Base-by-base conservation (phyloP, 2,888 invertebrate genomes). In the Drosophila seclusa region DNA sequence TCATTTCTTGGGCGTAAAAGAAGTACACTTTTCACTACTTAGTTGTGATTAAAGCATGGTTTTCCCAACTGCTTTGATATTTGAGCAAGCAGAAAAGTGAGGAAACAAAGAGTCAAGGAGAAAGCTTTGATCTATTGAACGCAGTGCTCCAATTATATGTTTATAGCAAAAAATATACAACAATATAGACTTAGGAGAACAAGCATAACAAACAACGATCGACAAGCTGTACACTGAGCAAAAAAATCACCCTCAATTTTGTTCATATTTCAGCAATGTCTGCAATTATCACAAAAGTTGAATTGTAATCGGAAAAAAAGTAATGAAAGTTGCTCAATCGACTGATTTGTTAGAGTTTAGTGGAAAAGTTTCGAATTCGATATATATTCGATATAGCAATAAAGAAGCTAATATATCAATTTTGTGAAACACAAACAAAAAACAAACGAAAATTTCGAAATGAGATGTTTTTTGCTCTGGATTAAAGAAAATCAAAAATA, bases 111-210 rank as follows among this genome's bases (percentile, higher is more conserved):
- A 24, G 5, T 21, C 21, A 16, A 53, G 34, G 32, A 4, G 32
- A 10, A 36, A 36, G 24, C 24, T 36, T 11, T 27, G 24, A 24
- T 54, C 24, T 21, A 24, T 36, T 36, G 53, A 54, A 18, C 21
- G 24, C 24, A 18, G 49, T 70, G 60, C 49, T 50, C 70, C 54
- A 61, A 31, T 62, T 54, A 24, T 45, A 16, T 16, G 45, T 24
- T 8, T 16, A 24, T 45, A 45, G 24, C 4, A 45, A 45, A 24
- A 24, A 32, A 11, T n/a, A 24, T 45, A 24, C 16, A 8, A 24
- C 16, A 45, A 16, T 24, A 2, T 18, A 8, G 32, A 55, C 0
- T 2, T n/a, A 40, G n/a, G n/a, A n/a, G 8, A 13, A 7, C 2
- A 13, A 55, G 38, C 36, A 10, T 7, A 29, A 8, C 18, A 29